These are phyloP conservation scores for Linepithema humile DNA, from an alignment of 1,140 invertebrate species.

Conservation along the genomic window DNA sequence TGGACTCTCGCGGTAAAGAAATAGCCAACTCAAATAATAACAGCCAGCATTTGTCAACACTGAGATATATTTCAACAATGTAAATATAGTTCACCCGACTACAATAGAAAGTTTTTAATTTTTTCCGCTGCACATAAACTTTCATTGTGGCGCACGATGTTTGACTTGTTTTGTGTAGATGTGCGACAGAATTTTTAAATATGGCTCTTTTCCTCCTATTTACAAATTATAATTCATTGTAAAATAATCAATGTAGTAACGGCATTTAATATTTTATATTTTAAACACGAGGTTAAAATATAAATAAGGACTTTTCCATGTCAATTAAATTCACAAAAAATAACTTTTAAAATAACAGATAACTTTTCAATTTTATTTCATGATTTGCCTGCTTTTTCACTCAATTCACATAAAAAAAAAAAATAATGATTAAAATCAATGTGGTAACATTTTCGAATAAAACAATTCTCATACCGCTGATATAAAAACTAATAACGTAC, in stretches of 20 bases:
- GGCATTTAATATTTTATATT: background rate
- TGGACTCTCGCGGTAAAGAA: background rate
- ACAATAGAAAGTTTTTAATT: background rate
- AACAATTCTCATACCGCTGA: background rate
- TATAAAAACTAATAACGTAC: background rate
- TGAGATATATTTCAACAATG: background rate
- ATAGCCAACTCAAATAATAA: background rate
- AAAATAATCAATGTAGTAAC: background rate
- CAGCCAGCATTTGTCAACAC: background rate
- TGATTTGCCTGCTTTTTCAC: background rate
- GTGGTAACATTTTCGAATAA: background rate
- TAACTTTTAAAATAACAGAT: too few relatives aligned
- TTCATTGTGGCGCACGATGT: background rate
- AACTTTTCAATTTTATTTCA: background rate
- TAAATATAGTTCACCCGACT: background rate
- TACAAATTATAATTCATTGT: background rate
- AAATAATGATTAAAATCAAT: conserved; percentile 33
- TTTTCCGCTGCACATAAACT: background rate
- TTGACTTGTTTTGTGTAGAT: background rate
- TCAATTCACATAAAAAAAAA: background rate
- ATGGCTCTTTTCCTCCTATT: background rate
- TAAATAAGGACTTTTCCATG: background rate
- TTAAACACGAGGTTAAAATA: background rate
- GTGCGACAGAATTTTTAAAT: background rate
- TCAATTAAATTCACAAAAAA: background rate